A percentile compares a stretch with the other conserved stretches of the same genome.
phyloP scores from a whole-genome alignment of 2,888 invertebrate species.

The Bimastos eiseni region DNA sequence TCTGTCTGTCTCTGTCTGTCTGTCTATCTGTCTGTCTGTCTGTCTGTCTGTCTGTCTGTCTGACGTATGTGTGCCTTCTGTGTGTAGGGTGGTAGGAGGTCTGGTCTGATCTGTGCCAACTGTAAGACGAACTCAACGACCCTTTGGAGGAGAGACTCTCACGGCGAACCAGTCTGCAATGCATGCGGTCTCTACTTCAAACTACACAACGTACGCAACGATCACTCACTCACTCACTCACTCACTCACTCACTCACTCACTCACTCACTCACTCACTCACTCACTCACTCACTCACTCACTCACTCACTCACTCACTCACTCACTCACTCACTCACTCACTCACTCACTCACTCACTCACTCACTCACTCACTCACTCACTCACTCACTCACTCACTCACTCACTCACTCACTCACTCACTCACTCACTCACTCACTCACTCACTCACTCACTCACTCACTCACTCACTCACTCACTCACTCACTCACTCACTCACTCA shows the following conservation, averaged over 20 bases:
- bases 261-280: too few species aligned
- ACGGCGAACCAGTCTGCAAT: constrained; percentile 96
- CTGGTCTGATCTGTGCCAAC: constrained; percentile 75
- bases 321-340: too few species aligned
- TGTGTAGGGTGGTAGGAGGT: constrained; percentile 33
- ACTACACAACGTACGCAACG: constrained; percentile 66
- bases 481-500: too few species aligned
- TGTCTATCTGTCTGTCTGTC: background rate
- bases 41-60: background rate
- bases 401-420: background rate
- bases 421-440: background rate
- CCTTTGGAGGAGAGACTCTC: constrained; percentile 92
- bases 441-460: too few species aligned
- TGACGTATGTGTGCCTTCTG: background rate
- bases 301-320: too few species aligned
- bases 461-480: too few species aligned
- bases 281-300: background rate
- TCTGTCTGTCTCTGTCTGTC: background rate
- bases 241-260: too few species aligned
- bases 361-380: too few species aligned
- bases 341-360: too few species aligned
- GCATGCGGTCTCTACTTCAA: constrained; percentile 98
- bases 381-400: too few species aligned
- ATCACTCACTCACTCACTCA: background rate
- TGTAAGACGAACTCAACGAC: constrained; percentile 96